Percentiles rank a stretch among this genome's conserved stretches.
These are phyloP conservation scores for Malthinus flaveolus DNA, from an alignment of 2,888 invertebrate species.

Conservation along the genomic window DNA sequence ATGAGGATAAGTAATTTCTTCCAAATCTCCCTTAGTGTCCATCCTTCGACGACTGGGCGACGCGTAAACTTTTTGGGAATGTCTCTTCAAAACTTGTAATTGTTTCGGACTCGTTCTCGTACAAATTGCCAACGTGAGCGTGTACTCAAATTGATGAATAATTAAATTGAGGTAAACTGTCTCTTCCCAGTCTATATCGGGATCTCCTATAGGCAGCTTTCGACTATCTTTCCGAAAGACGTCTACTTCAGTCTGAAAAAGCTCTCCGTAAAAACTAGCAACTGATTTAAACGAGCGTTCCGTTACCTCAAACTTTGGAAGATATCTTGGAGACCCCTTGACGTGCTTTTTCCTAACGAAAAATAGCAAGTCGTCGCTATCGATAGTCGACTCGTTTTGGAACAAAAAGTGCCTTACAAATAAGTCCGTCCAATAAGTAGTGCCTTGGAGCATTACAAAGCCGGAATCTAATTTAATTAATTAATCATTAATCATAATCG, in stretches of 20 bases:
- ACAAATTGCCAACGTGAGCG: slow-evolving; percentile 95
- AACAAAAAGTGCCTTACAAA: slow-evolving; percentile 93
- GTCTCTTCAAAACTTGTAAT: slow-evolving; percentile 90
- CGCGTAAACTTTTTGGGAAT: slow-evolving; percentile 93
- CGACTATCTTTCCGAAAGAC: slow-evolving; percentile 97
- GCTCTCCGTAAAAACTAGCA: background rate
- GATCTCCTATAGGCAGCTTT: slow-evolving; percentile 94
- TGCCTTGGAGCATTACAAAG: slow-evolving; percentile 90
- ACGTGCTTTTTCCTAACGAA: slow-evolving; percentile 93
- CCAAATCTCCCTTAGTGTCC: slow-evolving; percentile 97
- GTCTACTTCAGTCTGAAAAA: slow-evolving; percentile 85
- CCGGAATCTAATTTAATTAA: slow-evolving; percentile 71
- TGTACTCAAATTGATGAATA: slow-evolving; percentile 98
- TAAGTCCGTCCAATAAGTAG: slow-evolving; percentile 94
- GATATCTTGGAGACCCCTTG: slow-evolving; percentile 81
- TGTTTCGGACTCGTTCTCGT: slow-evolving; percentile 97
- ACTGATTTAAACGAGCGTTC: background rate
- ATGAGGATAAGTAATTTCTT: slow-evolving; percentile 98
- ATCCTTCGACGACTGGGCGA: slow-evolving; percentile 95
- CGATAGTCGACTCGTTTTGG: slow-evolving; percentile 84
- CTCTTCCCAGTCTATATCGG: slow-evolving; percentile 98
- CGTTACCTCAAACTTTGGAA: slow-evolving; percentile 85
- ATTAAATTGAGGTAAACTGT: slow-evolving; percentile 97
- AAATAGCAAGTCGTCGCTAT: slow-evolving; percentile 92
- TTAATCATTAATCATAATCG: background rate